These are phyloP conservation scores for Ascaphus truei DNA, from an alignment of 2,113 vertebrate species.

Conservation along the genomic window DNA sequence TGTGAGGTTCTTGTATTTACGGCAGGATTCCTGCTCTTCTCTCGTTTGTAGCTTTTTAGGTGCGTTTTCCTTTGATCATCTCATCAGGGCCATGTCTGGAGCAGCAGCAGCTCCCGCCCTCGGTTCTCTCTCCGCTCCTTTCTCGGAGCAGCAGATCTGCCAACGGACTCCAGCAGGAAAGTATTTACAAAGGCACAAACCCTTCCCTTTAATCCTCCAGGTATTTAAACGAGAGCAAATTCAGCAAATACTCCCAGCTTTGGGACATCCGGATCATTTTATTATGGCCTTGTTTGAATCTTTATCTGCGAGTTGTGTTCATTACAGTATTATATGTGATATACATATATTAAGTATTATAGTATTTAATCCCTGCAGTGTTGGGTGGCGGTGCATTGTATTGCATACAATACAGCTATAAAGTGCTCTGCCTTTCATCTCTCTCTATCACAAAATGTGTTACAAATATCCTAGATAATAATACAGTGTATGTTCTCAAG, in stretches of 20 bases:
- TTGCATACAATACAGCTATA: no score
- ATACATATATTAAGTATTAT: no score
- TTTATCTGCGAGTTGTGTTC: not conserved
- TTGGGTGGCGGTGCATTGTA: no score
- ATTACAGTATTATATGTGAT: not conserved
- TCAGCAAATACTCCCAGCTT: constrained; percentile 24
- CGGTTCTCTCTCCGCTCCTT: not conserved
- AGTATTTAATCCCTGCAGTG: no score
- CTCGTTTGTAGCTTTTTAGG: not conserved
- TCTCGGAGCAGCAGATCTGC: not conserved
- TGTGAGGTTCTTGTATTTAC: constrained; percentile 13
- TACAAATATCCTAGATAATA: no score
- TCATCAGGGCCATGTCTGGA: constrained; percentile 25
- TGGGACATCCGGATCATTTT: constrained; percentile 5
- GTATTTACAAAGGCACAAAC: constrained; percentile 14
- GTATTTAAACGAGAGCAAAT: constrained; percentile 28
- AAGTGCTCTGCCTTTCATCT: no score
- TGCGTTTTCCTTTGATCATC: constrained; percentile 23
- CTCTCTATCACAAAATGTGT: no score
- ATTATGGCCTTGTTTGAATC: not conserved
- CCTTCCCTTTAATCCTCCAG: constrained; percentile 1
- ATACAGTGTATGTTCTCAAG: no score
- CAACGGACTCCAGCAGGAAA: not conserved
- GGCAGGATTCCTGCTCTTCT: constrained; percentile 5
- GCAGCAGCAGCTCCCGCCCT: not conserved